Percentiles rank a stretch among this genome's conserved stretches.
phyloP scores from a whole-genome alignment of 2,113 vertebrate species.

The Oplegnathus fasciatus region DNA sequence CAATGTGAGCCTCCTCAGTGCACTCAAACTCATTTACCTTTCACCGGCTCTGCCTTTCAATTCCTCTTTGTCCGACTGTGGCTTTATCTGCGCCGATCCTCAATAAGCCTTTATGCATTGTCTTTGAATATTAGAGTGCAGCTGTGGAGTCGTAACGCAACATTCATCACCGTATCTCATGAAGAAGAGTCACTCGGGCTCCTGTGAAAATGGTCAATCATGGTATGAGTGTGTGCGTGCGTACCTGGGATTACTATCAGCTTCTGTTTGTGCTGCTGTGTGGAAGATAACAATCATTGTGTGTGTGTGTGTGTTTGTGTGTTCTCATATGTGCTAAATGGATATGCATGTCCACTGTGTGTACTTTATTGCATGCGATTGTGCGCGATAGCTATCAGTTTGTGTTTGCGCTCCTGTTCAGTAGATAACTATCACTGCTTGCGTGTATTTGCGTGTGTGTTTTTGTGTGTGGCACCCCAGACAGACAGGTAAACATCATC shows the following conservation, averaged over 20 bases:
- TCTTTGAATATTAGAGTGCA: slow-evolving; percentile 62
- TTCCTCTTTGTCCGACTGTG: slow-evolving; percentile 63
- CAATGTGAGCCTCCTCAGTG: slow-evolving; percentile 64
- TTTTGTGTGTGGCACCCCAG: slow-evolving; percentile 20
- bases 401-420: slow-evolving; percentile 31
- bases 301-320: slow-evolving; percentile 15
- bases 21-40: slow-evolving; percentile 75
- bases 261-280: slow-evolving; percentile 40
- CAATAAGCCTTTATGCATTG: slow-evolving; percentile 53
- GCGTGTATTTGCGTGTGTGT: slow-evolving; percentile 11
- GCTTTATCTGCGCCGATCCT: slow-evolving; percentile 55
- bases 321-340: slow-evolving; percentile 38
- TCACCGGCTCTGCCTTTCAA: slow-evolving; percentile 50
- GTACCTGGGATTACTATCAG: slow-evolving; percentile 43
- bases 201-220: slow-evolving; percentile 21
- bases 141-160: slow-evolving; percentile 11
- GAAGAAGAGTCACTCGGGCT: slow-evolving; percentile 35
- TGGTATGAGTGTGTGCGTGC: neutral
- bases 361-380: slow-evolving; percentile 45
- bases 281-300: slow-evolving; percentile 49
- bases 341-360: slow-evolving; percentile 49
- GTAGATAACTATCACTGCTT: slow-evolving; percentile 51
- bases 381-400: slow-evolving; percentile 38
- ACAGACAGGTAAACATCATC: slow-evolving; percentile 68
- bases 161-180: slow-evolving; percentile 48